These are phyloP conservation scores for Conops quadrifasciatus DNA, from an alignment of 2,888 invertebrate genomes.

Conservation along the genomic window DNA sequence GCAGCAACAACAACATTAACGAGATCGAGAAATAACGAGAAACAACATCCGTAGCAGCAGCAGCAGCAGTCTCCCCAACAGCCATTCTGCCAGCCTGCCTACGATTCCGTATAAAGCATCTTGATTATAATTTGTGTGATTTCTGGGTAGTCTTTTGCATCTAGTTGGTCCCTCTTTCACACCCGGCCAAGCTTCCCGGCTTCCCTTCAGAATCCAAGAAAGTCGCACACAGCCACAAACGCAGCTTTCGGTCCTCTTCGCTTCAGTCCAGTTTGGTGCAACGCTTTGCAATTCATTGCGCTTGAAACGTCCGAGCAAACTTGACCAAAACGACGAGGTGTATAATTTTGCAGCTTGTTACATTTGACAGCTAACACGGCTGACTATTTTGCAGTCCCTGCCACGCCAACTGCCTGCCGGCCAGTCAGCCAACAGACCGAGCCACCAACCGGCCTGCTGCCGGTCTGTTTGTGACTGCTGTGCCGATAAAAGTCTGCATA, in stretches of 20 bases:
- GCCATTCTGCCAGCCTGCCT: not conserved
- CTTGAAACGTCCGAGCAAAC: conserved; percentile 3
- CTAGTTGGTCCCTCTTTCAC: conserved; percentile 8
- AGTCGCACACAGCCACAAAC: not conserved
- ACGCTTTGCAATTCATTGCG: conserved; percentile 7
- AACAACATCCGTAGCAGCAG: no score
- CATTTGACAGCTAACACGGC: conserved; percentile 47
- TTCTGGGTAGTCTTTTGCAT: conserved; percentile 33
- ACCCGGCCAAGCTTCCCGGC: not conserved
- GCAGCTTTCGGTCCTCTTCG: not conserved
- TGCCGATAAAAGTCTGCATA: conserved; percentile 8
- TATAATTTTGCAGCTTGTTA: conserved; percentile 44
- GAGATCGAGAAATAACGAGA: no score
- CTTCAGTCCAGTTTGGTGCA: not conserved
- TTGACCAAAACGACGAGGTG: conserved; percentile 42
- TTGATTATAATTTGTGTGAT: conserved; percentile 39
- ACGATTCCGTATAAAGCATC: conserved; percentile 34
- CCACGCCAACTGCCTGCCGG: not conserved
- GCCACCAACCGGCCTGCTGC: not conserved
- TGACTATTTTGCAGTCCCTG: conserved; percentile 41
- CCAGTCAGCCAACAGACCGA: not conserved
- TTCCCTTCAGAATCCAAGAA: not conserved
- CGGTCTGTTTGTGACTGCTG: not conserved
- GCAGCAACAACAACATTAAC: conserved; percentile 2
- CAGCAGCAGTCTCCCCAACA: not conserved